phyloP scores from a whole-genome alignment of 2,888 invertebrate species.

The Drosophila meridionalis region DNA sequence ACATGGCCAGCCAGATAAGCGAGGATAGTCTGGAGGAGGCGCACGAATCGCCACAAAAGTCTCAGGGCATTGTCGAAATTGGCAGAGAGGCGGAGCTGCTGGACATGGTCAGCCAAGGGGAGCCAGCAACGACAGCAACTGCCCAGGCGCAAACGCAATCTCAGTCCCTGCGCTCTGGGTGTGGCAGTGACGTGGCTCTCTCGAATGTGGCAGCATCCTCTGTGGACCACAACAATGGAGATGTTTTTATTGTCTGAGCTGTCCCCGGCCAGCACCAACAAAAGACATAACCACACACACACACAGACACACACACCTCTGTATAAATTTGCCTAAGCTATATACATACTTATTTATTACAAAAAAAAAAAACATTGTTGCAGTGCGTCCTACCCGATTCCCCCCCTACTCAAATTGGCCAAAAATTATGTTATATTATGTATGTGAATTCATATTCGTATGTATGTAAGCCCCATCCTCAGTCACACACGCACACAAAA shows the following conservation, averaged over 20 bases:
- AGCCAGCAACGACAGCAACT: constrained; percentile 12
- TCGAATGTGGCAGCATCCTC: constrained; percentile 29
- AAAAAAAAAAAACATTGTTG: constrained; percentile 21
- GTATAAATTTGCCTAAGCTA: constrained; percentile 51
- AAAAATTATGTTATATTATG: constrained; percentile 52
- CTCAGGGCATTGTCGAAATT: constrained; percentile 83
- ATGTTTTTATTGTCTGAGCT: constrained; percentile 68
- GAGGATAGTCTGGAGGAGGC: constrained; percentile 59
- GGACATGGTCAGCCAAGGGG: constrained; percentile 57
- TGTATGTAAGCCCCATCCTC: constrained; percentile 22
- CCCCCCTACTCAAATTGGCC: constrained; percentile 53
- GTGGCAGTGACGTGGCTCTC: constrained; percentile 49
- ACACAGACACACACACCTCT: constrained; percentile 23
- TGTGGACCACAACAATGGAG: constrained; percentile 58
- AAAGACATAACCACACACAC: neutral
- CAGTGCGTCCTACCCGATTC: constrained; percentile 28
- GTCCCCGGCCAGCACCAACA: constrained; percentile 7
- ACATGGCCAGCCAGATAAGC: constrained; percentile 62
- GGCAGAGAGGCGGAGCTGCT: constrained; percentile 83
- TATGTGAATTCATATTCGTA: constrained; percentile 36
- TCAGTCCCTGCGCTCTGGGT: constrained; percentile 52
- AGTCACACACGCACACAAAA: neutral
- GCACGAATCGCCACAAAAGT: constrained; percentile 47
- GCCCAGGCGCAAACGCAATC: constrained; percentile 29
- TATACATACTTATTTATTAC: constrained; percentile 41